phyloP scores from a whole-genome alignment of 2,797 vertebrate species.

The Hapalemur alaotrensis region DNA sequence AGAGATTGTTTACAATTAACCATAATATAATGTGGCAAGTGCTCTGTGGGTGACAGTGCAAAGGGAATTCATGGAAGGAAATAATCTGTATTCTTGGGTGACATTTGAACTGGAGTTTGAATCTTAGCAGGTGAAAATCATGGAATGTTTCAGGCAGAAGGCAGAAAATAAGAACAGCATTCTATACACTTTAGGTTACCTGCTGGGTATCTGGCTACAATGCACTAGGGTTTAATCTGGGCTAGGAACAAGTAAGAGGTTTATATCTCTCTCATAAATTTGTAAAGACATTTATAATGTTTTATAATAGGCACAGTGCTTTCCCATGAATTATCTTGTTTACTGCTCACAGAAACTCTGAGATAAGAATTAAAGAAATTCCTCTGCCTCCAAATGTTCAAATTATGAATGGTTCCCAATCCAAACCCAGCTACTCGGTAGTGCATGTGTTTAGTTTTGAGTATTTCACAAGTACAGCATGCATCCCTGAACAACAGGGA shows the following conservation, averaged over 20 bases:
- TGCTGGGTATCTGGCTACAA: neutral
- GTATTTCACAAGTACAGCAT: neutral
- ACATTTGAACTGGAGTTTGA: neutral
- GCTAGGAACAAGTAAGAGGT: neutral
- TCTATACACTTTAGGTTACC: neutral
- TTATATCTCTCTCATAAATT: neutral
- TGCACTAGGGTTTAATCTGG: neutral
- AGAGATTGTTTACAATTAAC: neutral
- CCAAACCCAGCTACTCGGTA: neutral
- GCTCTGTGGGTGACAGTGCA: neutral
- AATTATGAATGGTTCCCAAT: neutral
- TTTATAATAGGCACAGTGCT: neutral
- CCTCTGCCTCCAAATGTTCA: neutral
- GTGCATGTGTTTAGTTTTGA: neutral
- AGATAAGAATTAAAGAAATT: slow-evolving; percentile 7
- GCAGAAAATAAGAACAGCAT: neutral
- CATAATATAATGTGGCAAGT: neutral
- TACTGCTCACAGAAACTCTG: neutral
- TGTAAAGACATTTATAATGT: neutral
- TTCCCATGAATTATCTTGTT: neutral
- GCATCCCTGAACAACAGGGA: neutral
- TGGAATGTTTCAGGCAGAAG: neutral
- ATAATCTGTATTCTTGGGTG: neutral
- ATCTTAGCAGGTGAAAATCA: neutral
- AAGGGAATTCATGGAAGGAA: neutral